Evolutionary conservation across 2,113 vertebrate species (phyloP).

Genomic region (Prunella fulvescens): DNA sequence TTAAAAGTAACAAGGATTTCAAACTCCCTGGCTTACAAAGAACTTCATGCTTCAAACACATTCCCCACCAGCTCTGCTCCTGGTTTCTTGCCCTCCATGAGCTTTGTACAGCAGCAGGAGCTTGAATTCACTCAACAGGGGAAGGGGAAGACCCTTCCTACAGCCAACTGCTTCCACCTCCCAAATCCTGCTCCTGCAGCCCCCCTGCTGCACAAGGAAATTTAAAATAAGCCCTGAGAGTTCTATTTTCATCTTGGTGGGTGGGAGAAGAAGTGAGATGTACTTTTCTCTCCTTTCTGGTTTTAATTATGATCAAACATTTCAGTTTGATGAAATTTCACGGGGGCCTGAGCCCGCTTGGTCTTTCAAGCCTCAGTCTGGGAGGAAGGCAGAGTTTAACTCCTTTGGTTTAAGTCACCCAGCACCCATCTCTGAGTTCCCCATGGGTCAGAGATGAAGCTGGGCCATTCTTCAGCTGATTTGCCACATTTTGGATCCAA

Average conservation of each 20-base stretch:
- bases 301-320: constrained; percentile 52
- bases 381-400: background rate
- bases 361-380: background rate
- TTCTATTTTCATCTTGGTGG: constrained; percentile 51
- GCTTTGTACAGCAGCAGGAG: background rate
- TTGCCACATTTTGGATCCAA: background rate
- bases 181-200: background rate
- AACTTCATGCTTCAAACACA: background rate
- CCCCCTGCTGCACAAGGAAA: background rate
- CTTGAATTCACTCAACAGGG: background rate
- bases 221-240: constrained; percentile 5
- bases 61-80: background rate
- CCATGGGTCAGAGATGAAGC: background rate
- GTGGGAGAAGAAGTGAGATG: background rate
- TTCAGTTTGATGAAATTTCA: background rate
- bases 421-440: background rate
- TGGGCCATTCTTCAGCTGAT: background rate
- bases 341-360: background rate
- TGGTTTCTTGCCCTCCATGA: background rate
- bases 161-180: background rate
- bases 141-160: background rate
- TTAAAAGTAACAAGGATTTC: background rate
- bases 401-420: background rate
- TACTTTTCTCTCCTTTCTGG: background rate
- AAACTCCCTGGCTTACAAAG: background rate